Conservation (phyloP, 2,113 vertebrate species). For the Cariama cristata region DNA sequence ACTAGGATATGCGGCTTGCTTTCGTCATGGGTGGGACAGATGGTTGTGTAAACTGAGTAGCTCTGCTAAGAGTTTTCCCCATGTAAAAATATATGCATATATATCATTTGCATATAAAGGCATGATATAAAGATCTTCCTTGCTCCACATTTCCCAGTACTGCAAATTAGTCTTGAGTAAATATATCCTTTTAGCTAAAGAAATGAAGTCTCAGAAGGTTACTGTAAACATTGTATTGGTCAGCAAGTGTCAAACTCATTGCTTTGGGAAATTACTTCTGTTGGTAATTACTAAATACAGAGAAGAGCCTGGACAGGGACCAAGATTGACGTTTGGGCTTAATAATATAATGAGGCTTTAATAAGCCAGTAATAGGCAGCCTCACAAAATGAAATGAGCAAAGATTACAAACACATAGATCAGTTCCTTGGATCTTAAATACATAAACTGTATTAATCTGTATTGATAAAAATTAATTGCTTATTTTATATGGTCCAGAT, state of each 20-base stretch:
- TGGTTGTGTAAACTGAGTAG: not conserved
- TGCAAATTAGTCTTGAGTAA: not conserved
- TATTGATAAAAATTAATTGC: conserved; percentile 69
- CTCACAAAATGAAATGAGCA: conserved; percentile 65
- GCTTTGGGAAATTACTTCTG: conserved; percentile 1
- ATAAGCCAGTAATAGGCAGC: conserved; percentile 54
- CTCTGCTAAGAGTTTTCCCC: not conserved
- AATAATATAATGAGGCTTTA: conserved; percentile 63
- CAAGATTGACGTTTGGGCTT: conserved; percentile 46
- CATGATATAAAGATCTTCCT: not conserved
- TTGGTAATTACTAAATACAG: conserved; percentile 28
- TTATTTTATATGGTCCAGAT: conserved; percentile 48
- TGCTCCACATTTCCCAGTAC: not conserved
- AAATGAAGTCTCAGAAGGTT: not conserved
- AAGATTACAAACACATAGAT: conserved; percentile 62
- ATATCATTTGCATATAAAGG: accelerated
- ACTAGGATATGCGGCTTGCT: not conserved
- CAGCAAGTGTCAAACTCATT: not conserved
- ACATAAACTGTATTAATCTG: conserved; percentile 59
- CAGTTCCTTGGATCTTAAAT: conserved; percentile 63
- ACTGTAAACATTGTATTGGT: not conserved
- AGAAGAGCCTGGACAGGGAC: conserved; percentile 26
- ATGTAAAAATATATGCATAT: not conserved
- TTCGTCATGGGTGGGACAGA: not conserved
- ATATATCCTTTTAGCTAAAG: not conserved